phyloP scores from a whole-genome alignment of 1,140 invertebrate species.

The Sesamia nonagrioides region DNA sequence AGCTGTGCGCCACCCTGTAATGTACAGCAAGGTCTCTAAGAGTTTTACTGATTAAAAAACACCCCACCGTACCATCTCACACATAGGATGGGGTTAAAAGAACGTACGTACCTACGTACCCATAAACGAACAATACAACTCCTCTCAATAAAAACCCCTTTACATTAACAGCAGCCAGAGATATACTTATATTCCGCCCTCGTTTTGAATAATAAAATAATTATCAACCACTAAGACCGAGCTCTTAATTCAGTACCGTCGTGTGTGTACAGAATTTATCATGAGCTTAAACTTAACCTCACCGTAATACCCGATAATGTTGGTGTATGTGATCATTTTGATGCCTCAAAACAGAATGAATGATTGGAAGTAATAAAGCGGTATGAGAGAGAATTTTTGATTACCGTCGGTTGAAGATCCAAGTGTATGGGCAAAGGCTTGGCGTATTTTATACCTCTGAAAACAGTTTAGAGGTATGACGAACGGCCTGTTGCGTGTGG shows the following conservation, averaged over 20 bases:
- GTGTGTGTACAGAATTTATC: slow-evolving; percentile 72
- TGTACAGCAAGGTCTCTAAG: no score
- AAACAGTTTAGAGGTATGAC: no score
- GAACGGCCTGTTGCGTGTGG: no score
- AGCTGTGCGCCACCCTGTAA: no score
- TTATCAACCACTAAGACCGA: slow-evolving; percentile 25
- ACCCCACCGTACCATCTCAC: no score
- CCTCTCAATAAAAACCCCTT: not conserved
- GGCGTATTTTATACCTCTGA: no score
- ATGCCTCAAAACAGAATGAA: not conserved
- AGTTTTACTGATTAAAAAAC: no score
- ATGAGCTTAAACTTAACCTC: slow-evolving; percentile 58
- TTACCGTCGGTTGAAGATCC: not conserved
- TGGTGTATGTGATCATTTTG: slow-evolving; percentile 33
- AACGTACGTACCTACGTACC: no score
- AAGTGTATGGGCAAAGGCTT: no score
- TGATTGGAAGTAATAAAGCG: not conserved
- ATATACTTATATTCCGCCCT: not conserved
- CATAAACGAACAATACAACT: no score
- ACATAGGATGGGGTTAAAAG: no score
- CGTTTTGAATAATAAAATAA: not conserved
- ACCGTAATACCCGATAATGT: slow-evolving; percentile 49
- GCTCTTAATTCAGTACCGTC: slow-evolving; percentile 63
- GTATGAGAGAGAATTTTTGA: not conserved
- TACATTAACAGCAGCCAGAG: not conserved